Conservation (phyloP, 1,140 invertebrate genomes). For the Sogatella furcifera region DNA sequence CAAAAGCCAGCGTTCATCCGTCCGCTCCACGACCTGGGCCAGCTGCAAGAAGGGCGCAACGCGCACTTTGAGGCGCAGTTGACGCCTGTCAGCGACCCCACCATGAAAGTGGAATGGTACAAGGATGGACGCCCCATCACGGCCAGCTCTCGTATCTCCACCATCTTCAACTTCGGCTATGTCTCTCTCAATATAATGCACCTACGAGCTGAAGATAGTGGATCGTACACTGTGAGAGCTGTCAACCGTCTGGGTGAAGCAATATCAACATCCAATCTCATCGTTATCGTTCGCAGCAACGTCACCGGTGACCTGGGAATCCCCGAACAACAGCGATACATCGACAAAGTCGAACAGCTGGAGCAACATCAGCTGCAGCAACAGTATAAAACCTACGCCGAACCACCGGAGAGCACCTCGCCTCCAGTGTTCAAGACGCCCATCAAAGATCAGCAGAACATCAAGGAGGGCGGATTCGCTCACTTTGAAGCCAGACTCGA, state of each 20-base stretch:
- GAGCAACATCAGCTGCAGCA: conserved; percentile 78
- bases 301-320: conserved; percentile 79
- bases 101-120: conserved; percentile 97
- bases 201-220: conserved; percentile 87
- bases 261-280: conserved; percentile 64
- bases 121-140: conserved; percentile 90
- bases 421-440: conserved; percentile 87
- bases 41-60: conserved; percentile 80
- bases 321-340: conserved; percentile 85
- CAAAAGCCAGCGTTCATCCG: conserved; percentile 82
- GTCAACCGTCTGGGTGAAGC: conserved; percentile 79
- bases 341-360: conserved; percentile 84
- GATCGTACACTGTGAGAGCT: conserved; percentile 82
- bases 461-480: conserved; percentile 86
- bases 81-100: conserved; percentile 89
- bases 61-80: conserved; percentile 93
- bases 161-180: conserved; percentile 97
- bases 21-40: conserved; percentile 74
- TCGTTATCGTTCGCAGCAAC: conserved; percentile 51
- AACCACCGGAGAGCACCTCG: conserved; percentile 61
- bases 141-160: conserved; percentile 88
- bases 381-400: conserved; percentile 58
- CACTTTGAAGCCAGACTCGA: conserved; percentile 93
- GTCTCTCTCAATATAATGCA: conserved; percentile 96
- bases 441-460: conserved; percentile 77